Evolutionary conservation across 2,888 invertebrate species (phyloP).

Genomic region (Phoronis australis): DNA sequence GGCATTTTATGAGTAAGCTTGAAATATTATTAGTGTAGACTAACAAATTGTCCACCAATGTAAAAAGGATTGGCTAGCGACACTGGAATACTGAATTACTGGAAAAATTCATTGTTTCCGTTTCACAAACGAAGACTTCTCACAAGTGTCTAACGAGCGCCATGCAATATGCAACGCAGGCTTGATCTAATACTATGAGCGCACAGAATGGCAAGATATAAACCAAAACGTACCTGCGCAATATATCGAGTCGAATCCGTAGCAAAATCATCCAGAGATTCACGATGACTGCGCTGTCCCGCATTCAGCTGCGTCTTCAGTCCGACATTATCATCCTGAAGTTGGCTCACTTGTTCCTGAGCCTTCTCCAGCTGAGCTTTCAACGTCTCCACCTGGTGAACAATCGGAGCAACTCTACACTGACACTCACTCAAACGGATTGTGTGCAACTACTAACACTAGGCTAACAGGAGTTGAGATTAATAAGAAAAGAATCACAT

Average conservation of each 20-base stretch:
- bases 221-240: constrained; percentile 34
- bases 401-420: neutral
- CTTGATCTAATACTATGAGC: no score
- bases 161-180: no score
- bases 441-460: neutral
- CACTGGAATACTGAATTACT: no score
- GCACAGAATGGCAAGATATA: no score
- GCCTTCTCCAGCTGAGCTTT: constrained; percentile 36
- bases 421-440: neutral
- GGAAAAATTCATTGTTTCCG: no score
- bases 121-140: no score
- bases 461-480: neutral
- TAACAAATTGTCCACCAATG: no score
- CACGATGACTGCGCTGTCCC: constrained; percentile 24
- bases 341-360: constrained; percentile 33
- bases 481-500: neutral
- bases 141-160: no score
- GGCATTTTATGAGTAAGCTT: no score
- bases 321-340: constrained; percentile 36
- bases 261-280: neutral
- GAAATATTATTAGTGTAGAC: no score
- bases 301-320: constrained; percentile 35
- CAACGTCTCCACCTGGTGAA: constrained; percentile 32
- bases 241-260: neutral
- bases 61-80: no score